Base-by-base conservation (phyloP, 92 coral and sea anemone species). In the Chrysogorgia sp. region DNA sequence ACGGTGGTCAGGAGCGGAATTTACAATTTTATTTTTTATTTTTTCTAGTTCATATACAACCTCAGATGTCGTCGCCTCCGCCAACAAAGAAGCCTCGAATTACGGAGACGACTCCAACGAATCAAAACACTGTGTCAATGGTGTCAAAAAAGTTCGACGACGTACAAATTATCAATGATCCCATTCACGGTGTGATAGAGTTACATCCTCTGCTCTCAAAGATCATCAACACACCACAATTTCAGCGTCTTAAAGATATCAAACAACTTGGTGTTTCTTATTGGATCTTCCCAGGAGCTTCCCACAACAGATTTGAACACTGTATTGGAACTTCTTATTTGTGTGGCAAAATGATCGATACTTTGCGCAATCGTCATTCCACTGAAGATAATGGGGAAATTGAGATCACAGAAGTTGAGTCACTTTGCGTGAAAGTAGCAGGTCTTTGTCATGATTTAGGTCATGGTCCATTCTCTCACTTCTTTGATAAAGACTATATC, bases 391-490 rank as follows among this genome's bases (percentile, higher is more conserved):
- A 10, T 1, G 31, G n/a, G n/a, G 86, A 86, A 28, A 77, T 96
- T 30, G 58, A 62, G 13, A 96, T 96, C 65, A 91, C 97, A 30
- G 80, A 87, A 10, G 47, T 66, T 35, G 99, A 96, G 63, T 77
- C 85, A 5, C 85, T 96, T 19, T 91, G 99, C 60, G 88, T 96
- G 10, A 81, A 63, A 25, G 84, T 96, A 55, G 99, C 99, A 25
- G 99, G 99, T 10, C 82, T 96, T 0, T 96, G 99, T 40, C 99
- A 96, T 82, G 99, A 96, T 60, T 79, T 92, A 40, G 99, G 99
- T 21, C 99, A 96, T 70, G 99, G 99, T 1, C 99, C 99, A 0
- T 96, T 96, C 53, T 92, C 97, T 10, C 99, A 96, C 58, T 71
- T 90, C 86, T 96, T 96, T 65, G 99, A 91, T 67, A 63, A 56